Conservation (phyloP, 2,113 vertebrate species). For the Zosterops japonicus region DNA sequence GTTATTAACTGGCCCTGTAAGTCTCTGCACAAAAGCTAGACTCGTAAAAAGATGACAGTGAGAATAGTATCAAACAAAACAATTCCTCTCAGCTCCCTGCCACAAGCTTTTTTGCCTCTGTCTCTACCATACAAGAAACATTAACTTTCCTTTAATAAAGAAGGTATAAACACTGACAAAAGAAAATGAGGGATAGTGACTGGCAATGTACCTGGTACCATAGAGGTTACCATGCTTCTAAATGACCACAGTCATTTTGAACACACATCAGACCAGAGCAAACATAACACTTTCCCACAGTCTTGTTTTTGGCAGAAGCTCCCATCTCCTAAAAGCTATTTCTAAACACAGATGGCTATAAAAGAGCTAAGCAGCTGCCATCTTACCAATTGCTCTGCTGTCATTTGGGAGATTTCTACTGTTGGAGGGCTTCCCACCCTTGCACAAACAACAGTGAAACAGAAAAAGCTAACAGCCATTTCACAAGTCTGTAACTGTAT, state of each 20-base stretch:
- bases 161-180: background rate
- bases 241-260: background rate
- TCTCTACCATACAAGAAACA: background rate
- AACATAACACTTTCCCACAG: conserved; percentile 6
- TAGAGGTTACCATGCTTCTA: background rate
- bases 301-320: background rate
- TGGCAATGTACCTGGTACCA: background rate
- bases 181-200: background rate
- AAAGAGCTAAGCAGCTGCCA: conserved; percentile 57
- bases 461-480: conserved; percentile 28
- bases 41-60: background rate
- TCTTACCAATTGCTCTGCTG: conserved; percentile 46
- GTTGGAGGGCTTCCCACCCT: conserved; percentile 38
- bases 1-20: background rate
- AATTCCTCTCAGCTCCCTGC: background rate
- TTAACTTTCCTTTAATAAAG: background rate
- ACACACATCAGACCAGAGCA: background rate
- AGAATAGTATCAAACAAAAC: background rate
- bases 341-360: conserved; percentile 52
- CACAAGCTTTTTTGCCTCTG: background rate
- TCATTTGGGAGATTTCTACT: conserved; percentile 25
- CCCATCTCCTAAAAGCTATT: conserved; percentile 32
- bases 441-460: conserved; percentile 21
- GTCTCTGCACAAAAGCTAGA: background rate
- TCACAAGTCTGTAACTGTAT: background rate